These are phyloP conservation scores for Stratiomys singularior DNA, from an alignment of 2,888 invertebrate genomes.

Conservation along the genomic window DNA sequence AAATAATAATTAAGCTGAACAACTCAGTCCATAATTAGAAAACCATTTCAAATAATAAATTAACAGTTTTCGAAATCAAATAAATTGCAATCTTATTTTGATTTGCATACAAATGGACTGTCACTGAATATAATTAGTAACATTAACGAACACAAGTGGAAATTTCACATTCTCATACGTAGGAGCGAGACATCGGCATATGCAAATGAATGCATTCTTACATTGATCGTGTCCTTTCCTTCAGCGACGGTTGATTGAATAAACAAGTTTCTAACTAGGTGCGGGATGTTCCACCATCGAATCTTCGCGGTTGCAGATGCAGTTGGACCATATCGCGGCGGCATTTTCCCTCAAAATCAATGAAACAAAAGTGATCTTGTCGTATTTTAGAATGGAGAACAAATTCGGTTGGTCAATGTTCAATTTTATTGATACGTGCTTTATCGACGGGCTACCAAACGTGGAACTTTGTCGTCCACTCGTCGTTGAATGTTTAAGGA, in stretches of 20 bases:
- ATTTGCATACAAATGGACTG: conserved; percentile 38
- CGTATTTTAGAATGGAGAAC: conserved; percentile 39
- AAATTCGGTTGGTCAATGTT: conserved; percentile 46
- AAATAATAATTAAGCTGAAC: no score
- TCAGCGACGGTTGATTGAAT: not conserved
- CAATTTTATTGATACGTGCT: conserved; percentile 45
- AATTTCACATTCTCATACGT: conserved; percentile 4
- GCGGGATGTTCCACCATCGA: not conserved
- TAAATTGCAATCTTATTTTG: conserved; percentile 12
- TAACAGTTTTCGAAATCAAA: not conserved
- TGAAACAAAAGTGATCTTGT: conserved; percentile 39
- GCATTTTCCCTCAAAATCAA: conserved; percentile 18
- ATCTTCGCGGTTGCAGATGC: no score
- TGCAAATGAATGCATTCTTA: conserved; percentile 35
- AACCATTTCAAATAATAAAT: no score
- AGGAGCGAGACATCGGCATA: not conserved
- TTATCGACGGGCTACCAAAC: conserved; percentile 39
- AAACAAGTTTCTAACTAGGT: conserved; percentile 9
- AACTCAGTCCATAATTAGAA: no score
- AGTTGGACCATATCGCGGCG: conserved; percentile 11
- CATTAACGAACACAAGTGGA: not conserved
- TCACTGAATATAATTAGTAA: conserved; percentile 42
- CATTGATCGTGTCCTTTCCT: conserved; percentile 10
- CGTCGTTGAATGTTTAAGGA: not conserved
- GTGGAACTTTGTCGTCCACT: not conserved